These are phyloP conservation scores for Rhodeus uyekii DNA, from an alignment of 2,797 vertebrate genomes.

Conservation along the genomic window DNA sequence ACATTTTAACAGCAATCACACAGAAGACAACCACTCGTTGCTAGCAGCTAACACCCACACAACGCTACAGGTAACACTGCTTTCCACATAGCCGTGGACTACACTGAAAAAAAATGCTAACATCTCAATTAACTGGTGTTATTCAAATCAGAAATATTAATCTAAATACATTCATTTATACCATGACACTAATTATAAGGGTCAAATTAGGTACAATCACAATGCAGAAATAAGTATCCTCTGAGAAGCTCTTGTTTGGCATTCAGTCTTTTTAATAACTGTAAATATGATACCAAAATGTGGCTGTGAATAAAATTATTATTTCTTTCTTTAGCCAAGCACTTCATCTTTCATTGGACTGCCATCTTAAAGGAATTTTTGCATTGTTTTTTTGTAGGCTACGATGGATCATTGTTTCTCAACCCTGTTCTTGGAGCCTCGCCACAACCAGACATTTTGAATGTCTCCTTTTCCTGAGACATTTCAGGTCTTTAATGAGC, in stretches of 20 bases:
- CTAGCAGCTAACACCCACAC: slow-evolving; percentile 49
- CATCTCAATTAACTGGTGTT: too few species aligned
- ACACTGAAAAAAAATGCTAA: not conserved
- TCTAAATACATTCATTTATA: not conserved
- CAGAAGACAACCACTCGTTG: slow-evolving; percentile 36
- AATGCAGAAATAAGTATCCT: slow-evolving; percentile 15
- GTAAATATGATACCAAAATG: slow-evolving; percentile 7
- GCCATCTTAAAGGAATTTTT: not conserved
- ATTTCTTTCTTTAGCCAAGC: slow-evolving; percentile 2
- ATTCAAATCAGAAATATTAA: not conserved
- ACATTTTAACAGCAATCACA: slow-evolving; percentile 35
- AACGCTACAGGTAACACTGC: slow-evolving; percentile 43
- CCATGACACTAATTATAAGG: not conserved
- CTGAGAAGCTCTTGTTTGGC: slow-evolving; percentile 24
- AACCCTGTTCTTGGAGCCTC: not conserved
- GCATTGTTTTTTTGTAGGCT: too few species aligned
- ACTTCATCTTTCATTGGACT: not conserved
- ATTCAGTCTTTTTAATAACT: slow-evolving; percentile 1
- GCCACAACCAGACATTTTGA: not conserved
- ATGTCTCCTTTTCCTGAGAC: not conserved
- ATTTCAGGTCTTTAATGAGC: not conserved
- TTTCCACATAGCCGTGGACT: slow-evolving; percentile 17
- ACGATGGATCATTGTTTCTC: not conserved
- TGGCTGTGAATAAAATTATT: not conserved
- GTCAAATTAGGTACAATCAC: not conserved